A percentile compares a stretch with the other conserved stretches of the same genome.
Conservation (phyloP, 1,140 invertebrate genomes). For the Reticulitermes speratus region DNA sequence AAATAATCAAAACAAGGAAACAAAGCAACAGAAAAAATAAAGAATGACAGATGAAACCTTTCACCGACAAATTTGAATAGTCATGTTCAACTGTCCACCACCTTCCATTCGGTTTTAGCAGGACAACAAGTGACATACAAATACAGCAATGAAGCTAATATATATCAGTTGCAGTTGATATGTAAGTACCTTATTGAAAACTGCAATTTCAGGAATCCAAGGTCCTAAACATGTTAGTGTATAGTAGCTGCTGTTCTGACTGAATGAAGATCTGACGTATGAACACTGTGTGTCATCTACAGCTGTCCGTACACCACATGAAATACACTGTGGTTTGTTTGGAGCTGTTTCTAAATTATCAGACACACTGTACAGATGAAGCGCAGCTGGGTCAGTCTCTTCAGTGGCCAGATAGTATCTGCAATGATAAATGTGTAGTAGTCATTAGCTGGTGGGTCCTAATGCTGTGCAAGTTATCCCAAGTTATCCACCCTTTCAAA, state of each 20-base stretch:
- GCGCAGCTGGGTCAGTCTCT: background rate
- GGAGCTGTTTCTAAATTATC: conserved; percentile 25
- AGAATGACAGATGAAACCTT: too few species aligned
- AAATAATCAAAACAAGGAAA: too few species aligned
- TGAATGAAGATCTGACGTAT: conserved; percentile 26
- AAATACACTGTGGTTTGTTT: conserved; percentile 29
- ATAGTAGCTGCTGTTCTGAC: conserved; percentile 17
- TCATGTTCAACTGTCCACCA: too few species aligned
- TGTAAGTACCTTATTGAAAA: conserved; percentile 27
- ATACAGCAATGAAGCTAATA: too few species aligned
- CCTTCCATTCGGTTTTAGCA: too few species aligned
- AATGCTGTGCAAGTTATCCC: too few species aligned
- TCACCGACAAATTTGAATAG: too few species aligned
- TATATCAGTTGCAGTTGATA: too few species aligned
- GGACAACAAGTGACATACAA: too few species aligned
- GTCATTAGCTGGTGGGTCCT: background rate
- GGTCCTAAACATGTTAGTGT: conserved; percentile 40
- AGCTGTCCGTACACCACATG: conserved; percentile 34
- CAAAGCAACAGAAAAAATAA: too few species aligned
- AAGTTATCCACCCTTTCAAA: too few species aligned
- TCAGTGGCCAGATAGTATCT: conserved; percentile 32
- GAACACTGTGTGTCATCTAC: conserved; percentile 52
- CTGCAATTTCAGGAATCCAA: conserved; percentile 56
- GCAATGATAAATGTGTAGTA: background rate
- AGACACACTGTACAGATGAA: conserved; percentile 22